Conservation (phyloP, 2,888 invertebrate species). For the Pelosia muscerda region DNA sequence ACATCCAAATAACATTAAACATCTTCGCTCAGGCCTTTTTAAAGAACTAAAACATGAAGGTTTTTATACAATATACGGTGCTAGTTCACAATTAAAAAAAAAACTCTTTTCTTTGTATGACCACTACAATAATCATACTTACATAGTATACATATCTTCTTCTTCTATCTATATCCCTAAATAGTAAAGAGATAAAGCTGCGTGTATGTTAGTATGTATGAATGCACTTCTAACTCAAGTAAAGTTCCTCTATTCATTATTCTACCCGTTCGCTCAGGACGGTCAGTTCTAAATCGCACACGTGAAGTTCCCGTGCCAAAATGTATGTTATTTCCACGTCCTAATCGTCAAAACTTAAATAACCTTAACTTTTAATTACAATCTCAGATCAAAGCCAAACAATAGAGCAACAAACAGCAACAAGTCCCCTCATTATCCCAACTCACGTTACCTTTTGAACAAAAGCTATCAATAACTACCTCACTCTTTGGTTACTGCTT, state of each 20-base stretch:
- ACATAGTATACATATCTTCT: no score
- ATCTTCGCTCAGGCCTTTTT: no score
- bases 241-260: not conserved
- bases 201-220: not conserved
- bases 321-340: not conserved
- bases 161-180: not conserved
- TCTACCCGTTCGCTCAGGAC: no score
- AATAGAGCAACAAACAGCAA: conserved; percentile 18
- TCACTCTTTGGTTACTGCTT: conserved; percentile 49
- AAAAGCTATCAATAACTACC: conserved; percentile 38
- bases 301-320: not conserved
- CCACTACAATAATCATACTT: no score
- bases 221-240: not conserved
- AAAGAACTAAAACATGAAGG: no score
- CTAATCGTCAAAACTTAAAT: not conserved
- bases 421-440: conserved; percentile 25
- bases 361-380: conserved; percentile 5
- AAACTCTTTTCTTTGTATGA: no score
- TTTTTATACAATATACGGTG: no score
- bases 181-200: no score
- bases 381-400: conserved; percentile 5
- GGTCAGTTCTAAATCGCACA: not conserved
- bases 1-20: no score
- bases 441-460: conserved; percentile 41
- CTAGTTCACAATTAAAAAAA: no score